A percentile compares a stretch with the other conserved stretches of the same genome.
Conservation (phyloP, 2,888 invertebrate genomes). For the Plagodis dolabraria region DNA sequence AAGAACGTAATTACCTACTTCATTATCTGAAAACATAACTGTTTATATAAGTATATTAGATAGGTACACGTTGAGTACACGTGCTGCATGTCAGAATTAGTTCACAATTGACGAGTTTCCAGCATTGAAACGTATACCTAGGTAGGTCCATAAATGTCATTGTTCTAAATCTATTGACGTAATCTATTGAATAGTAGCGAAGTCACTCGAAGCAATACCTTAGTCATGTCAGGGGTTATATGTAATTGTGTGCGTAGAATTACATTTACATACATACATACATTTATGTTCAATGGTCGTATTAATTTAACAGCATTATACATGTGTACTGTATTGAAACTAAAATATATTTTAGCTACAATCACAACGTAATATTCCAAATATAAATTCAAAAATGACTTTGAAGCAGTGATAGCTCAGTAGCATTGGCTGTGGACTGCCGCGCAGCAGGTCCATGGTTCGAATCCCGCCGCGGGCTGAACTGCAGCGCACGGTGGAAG, state of each 20-base stretch:
- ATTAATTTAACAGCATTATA: neutral
- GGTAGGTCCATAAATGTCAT: neutral
- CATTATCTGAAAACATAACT: too few species aligned
- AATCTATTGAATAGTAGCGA: neutral
- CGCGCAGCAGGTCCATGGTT: too few species aligned
- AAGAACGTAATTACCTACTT: too few species aligned
- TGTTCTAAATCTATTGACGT: conserved; percentile 5
- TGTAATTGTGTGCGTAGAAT: conserved; percentile 21
- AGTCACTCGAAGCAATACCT: neutral
- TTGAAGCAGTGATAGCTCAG: too few species aligned
- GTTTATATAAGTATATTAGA: too few species aligned
- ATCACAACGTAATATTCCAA: too few species aligned
- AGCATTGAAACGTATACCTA: neutral
- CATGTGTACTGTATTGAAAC: too few species aligned
- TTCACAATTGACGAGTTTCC: neutral
- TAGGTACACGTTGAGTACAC: neutral
- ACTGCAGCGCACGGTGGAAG: too few species aligned
- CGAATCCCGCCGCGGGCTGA: too few species aligned
- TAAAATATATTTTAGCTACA: too few species aligned
- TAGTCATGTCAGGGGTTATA: conserved; percentile 18
- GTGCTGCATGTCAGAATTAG: neutral
- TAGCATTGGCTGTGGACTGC: too few species aligned
- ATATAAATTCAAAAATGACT: too few species aligned
- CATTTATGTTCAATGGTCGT: neutral
- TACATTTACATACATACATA: conserved; percentile 15